Percentiles rank a stretch among this genome's conserved stretches.
These are phyloP conservation scores for Echiichthys vipera DNA, from an alignment of 2,797 vertebrate genomes.

Conservation along the genomic window DNA sequence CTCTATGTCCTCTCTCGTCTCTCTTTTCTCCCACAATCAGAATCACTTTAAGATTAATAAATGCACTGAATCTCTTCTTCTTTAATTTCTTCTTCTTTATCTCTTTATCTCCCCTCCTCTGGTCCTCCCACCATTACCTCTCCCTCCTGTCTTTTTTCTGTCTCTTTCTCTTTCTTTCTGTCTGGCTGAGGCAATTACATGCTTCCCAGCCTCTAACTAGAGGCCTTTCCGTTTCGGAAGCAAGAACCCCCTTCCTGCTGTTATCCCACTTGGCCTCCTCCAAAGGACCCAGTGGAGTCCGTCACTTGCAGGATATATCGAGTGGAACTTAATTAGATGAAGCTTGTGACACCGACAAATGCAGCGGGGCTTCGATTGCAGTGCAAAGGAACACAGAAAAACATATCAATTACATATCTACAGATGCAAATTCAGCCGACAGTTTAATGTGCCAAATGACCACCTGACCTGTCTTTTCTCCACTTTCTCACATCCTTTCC, in stretches of 20 bases:
- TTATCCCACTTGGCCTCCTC: conserved; percentile 45
- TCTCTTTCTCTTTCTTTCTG: conserved; percentile 6
- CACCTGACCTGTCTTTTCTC: conserved; percentile 5
- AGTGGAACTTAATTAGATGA: conserved; percentile 59
- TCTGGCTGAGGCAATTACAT: conserved; percentile 63
- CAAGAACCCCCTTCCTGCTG: not conserved
- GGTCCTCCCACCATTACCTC: not conserved
- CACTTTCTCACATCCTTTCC: conserved; percentile 1
- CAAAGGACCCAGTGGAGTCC: conserved; percentile 31
- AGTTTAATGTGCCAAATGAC: not conserved
- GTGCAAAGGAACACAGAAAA: conserved; percentile 25
- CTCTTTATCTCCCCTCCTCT: conserved; percentile 4
- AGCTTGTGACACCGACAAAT: conserved; percentile 37
- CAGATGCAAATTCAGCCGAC: conserved; percentile 14
- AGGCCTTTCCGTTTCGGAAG: conserved; percentile 27
- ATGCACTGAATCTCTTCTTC: conserved; percentile 22
- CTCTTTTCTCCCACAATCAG: not conserved
- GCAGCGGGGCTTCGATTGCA: conserved; percentile 20
- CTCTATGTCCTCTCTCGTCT: no score
- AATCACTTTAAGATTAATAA: conserved; percentile 49
- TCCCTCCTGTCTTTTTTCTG: conserved; percentile 9
- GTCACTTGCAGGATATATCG: conserved; percentile 38
- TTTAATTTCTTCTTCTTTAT: conserved; percentile 22
- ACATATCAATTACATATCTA: conserved; percentile 20
- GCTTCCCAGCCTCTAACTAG: conserved; percentile 39